Evolutionary conservation across 1,140 invertebrate species (phyloP).

Genomic region (Drosophila repletoides): DNA sequence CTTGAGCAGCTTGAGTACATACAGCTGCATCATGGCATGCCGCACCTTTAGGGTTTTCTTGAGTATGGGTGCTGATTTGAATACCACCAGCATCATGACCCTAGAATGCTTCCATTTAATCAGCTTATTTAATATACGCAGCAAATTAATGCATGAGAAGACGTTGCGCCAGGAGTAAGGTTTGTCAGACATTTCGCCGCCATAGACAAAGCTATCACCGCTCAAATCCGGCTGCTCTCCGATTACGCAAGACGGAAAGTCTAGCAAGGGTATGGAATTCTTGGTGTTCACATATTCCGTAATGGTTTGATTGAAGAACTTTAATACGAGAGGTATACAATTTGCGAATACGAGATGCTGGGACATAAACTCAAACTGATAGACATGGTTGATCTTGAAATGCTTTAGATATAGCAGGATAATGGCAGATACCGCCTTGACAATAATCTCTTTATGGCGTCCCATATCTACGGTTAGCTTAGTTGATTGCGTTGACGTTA

Average conservation of each 20-base stretch:
- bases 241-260: conserved; percentile 98
- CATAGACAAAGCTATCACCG: conserved; percentile 90
- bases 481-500: conserved; percentile 98
- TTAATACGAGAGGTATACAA: conserved; percentile 98
- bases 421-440: conserved; percentile 98
- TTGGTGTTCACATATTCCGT: conserved; percentile 97
- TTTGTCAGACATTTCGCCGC: conserved; percentile 88
- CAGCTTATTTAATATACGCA: conserved; percentile 98
- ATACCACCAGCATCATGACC: conserved; percentile 99
- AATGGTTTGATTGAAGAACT: conserved; percentile 99
- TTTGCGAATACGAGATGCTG: conserved; percentile 99
- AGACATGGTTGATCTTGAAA: conserved; percentile 99
- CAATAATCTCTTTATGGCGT: conserved; percentile 99
- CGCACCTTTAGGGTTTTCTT: conserved; percentile 97
- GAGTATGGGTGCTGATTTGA: conserved; percentile 99
- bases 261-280: conserved; percentile 96
- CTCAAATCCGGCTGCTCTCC: conserved; percentile 97
- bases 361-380: conserved; percentile 99
- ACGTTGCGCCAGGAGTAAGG: conserved; percentile 98
- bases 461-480: conserved; percentile 98
- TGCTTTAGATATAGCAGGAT: conserved; percentile 97
- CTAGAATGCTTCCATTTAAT: conserved; percentile 99
- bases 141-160: conserved; percentile 98
- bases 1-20: conserved; percentile 98
- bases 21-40: conserved; percentile 99